Percentiles rank a stretch among this genome's conserved stretches.
These are phyloP conservation scores for Pyrochroa serraticornis DNA, from an alignment of 2,888 invertebrate genomes.

Conservation along the genomic window DNA sequence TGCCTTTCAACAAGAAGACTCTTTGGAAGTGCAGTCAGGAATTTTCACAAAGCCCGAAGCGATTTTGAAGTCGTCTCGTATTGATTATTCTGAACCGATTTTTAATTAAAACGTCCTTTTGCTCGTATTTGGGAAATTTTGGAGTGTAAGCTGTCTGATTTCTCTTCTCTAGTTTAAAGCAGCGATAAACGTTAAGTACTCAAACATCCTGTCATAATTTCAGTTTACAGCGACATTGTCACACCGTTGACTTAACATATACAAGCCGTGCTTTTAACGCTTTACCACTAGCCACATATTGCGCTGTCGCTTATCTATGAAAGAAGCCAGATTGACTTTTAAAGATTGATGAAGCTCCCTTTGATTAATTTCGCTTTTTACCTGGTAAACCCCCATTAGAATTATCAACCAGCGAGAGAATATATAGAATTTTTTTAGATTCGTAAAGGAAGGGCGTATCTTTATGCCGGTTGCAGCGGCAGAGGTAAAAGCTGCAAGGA, in stretches of 20 bases:
- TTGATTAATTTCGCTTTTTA: neutral
- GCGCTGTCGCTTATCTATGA: slow-evolving; percentile 18
- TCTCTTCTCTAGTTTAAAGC: slow-evolving; percentile 7
- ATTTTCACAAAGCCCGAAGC: too few species aligned
- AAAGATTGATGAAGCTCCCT: slow-evolving; percentile 12
- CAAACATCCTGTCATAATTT: slow-evolving; percentile 37
- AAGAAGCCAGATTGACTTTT: slow-evolving; percentile 20
- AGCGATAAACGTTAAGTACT: slow-evolving; percentile 27
- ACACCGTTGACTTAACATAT: slow-evolving; percentile 28
- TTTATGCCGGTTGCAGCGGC: slow-evolving; percentile 12
- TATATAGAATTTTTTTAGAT: slow-evolving; percentile 12
- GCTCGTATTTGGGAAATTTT: too few species aligned
- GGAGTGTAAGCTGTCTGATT: neutral
- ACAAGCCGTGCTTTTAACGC: slow-evolving; percentile 25
- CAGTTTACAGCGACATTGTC: slow-evolving; percentile 33
- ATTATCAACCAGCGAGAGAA: slow-evolving; percentile 7
- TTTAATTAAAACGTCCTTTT: too few species aligned
- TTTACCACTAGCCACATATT: slow-evolving; percentile 13
- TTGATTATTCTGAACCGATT: too few species aligned
- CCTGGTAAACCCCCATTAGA: slow-evolving; percentile 10
- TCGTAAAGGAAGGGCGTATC: slow-evolving; percentile 8
- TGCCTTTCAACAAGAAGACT: too few species aligned
- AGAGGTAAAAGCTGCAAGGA: slow-evolving; percentile 14
- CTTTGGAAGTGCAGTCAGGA: slow-evolving; percentile 20
- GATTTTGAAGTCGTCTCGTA: too few species aligned